Conservation (phyloP, 2,113 vertebrate genomes). For the Lipophrys pholis region DNA sequence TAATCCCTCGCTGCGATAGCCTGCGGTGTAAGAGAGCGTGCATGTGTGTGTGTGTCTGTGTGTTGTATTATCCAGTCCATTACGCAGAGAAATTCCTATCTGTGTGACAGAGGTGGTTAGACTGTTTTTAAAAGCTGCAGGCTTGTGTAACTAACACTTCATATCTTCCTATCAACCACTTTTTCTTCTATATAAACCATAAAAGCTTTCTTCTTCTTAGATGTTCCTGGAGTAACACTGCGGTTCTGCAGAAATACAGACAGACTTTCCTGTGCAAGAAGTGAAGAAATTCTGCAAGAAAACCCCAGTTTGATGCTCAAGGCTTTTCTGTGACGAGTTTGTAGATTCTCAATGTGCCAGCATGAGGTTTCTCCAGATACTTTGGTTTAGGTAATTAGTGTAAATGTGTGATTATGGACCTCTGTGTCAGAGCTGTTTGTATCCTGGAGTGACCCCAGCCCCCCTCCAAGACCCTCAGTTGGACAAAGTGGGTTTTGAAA, state of each 20-base stretch:
- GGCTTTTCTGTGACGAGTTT: too few species aligned
- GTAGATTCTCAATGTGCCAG: too few species aligned
- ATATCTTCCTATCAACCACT: background rate
- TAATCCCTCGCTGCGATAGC: constrained; percentile 33
- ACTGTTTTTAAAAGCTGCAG: background rate
- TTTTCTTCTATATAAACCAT: background rate
- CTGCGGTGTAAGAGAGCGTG: background rate
- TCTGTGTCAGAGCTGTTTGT: too few species aligned
- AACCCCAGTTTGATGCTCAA: too few species aligned
- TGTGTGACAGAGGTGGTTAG: constrained; percentile 10
- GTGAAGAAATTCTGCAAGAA: too few species aligned
- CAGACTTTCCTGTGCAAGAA: too few species aligned
- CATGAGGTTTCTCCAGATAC: too few species aligned
- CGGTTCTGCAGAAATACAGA: background rate
- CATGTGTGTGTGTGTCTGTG: background rate
- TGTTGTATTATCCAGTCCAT: constrained; percentile 30
- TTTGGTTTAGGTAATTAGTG: too few species aligned
- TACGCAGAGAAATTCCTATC: constrained; percentile 39
- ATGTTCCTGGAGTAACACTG: background rate
- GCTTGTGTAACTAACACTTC: background rate
- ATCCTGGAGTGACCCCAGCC: too few species aligned
- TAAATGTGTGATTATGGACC: too few species aligned
- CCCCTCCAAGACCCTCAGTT: too few species aligned
- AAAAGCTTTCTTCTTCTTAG: background rate
- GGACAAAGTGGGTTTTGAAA: too few species aligned